phyloP scores from a whole-genome alignment of 2,113 vertebrate species.

The Hyperopisus bebe region DNA sequence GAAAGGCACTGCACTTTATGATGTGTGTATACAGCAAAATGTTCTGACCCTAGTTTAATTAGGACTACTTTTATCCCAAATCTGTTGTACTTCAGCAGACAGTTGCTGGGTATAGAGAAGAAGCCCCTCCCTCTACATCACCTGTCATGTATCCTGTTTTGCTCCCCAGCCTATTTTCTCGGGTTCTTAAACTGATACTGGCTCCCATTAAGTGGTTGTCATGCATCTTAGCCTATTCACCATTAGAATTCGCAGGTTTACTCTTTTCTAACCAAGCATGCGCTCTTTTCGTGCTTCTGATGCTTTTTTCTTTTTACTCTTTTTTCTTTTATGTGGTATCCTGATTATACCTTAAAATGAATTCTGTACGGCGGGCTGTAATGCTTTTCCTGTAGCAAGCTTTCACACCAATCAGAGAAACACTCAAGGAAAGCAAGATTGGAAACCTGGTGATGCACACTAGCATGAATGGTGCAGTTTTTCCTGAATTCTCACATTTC shows the following conservation, averaged over 20 bases:
- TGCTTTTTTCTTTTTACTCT: not conserved
- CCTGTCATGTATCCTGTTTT: not conserved
- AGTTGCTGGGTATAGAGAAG: not conserved
- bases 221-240: not conserved
- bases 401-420: not conserved
- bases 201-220: not conserved
- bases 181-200: not conserved
- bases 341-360: not conserved
- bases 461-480: not conserved
- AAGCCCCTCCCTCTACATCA: not conserved
- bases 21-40: not conserved
- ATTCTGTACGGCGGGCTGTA: not conserved
- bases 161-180: not conserved
- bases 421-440: not conserved
- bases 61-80: not conserved
- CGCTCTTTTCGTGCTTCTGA: not conserved
- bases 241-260: not conserved
- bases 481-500: constrained; percentile 11
- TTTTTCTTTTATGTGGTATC: not conserved
- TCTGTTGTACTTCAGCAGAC: not conserved
- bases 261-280: not conserved
- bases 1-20: not conserved
- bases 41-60: not conserved
- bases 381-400: not conserved
- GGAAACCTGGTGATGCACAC: not conserved